Evolutionary conservation across 2,797 vertebrate genomes (phyloP), one percentile per base, ranked within the genome.

Genomic region (Danio tinwini): DNA sequence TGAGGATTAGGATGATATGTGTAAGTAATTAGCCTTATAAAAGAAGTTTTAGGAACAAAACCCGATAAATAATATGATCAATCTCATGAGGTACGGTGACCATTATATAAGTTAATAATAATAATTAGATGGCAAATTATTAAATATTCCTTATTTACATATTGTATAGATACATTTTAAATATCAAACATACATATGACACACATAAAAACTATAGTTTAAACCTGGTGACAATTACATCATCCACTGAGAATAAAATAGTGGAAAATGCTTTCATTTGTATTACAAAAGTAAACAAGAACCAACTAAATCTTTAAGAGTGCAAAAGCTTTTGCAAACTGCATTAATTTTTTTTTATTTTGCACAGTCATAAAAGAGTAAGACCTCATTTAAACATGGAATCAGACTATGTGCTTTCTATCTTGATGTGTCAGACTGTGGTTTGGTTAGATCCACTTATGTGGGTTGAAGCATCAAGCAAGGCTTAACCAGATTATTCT

Each of bases 381-480:
- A 40, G 6, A 39, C 7, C 37, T 55, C 29, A 44, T 77, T 67
- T 47, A 56, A 76, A 56, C 21, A 58, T 14, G 16, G 11, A 77
- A 45, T 65, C 39, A 37, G 40, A 58, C 11, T 47, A 5, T 77
- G 5, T 68, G 11, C 16, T 58, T 58, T 49, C 56, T 45, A 56
- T 16, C 13, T 14, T 17, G 37, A 17, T 42, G 6, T 44, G 44
- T 68, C 44, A 68, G 53, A 68, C 63, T 68, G 64, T 37, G 63
- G 63, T 77, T 29, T 77, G 75, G 77, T 78, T 73, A 61, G 55
- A 67, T 59, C 6, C 65, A 65, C 71, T 58, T 62, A 59, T 74
- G 76, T 67, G 69, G 74, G 19, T 70, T 69, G 63, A 58, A 71
- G 53, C 37, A 39, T 49, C 47, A 79, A 74, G 37, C 53, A 55